Conservation (phyloP, 2,113 vertebrate genomes). For the Scomber scombrus region DNA sequence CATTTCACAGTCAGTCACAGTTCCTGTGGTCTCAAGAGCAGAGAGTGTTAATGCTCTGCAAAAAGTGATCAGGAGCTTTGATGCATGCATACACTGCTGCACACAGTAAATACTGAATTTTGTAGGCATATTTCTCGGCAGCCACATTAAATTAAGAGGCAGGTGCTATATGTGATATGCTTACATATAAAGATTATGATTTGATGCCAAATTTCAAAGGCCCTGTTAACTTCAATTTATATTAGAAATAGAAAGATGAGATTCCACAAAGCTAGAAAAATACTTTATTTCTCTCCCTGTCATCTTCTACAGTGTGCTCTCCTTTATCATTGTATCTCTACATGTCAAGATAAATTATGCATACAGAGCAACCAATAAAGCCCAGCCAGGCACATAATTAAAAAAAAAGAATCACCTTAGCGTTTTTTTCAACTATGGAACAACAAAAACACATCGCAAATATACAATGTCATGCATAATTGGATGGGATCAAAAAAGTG, state of each 20-base stretch:
- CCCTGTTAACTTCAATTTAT: constrained; percentile 29
- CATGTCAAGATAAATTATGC: constrained; percentile 63
- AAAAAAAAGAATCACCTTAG: constrained; percentile 50
- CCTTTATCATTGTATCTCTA: constrained; percentile 47
- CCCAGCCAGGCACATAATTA: constrained; percentile 53
- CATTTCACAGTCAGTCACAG: constrained; percentile 1
- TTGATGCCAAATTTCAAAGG: constrained; percentile 42
- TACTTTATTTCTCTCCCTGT: constrained; percentile 54
- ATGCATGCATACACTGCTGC: background rate
- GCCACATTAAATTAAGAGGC: constrained; percentile 17
- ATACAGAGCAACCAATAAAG: constrained; percentile 57
- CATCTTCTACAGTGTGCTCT: constrained; percentile 41
- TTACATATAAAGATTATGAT: constrained; percentile 39
- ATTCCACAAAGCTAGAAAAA: constrained; percentile 43
- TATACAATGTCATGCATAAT: constrained; percentile 63
- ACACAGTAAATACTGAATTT: constrained; percentile 1
- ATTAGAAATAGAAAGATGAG: constrained; percentile 42
- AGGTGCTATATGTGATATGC: background rate
- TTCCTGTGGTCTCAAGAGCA: background rate
- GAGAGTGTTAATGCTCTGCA: background rate
- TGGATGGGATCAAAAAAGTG: constrained; percentile 29
- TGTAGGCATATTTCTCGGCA: constrained; percentile 9
- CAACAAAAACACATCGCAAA: constrained; percentile 53
- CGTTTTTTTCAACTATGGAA: constrained; percentile 32
- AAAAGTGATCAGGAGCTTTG: constrained; percentile 8